Base-by-base conservation (phyloP, 2,113 vertebrate species). In the Esox niger region DNA sequence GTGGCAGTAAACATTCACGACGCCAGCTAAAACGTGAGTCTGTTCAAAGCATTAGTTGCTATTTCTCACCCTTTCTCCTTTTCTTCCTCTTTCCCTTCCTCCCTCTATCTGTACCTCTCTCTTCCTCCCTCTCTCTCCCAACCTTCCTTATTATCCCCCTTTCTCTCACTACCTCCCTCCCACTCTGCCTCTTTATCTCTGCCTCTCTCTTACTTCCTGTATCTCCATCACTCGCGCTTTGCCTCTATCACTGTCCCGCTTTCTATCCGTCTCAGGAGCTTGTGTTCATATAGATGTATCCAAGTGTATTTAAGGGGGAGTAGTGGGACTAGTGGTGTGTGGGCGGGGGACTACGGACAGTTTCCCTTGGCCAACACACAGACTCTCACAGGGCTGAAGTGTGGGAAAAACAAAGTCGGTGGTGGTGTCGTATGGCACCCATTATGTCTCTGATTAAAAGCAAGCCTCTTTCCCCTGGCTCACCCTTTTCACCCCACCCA, bases 401-500 rank as follows among this genome's bases (percentile, higher is more conserved):
- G 33, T 58, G 73, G 76, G 75, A 79, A 86, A 83, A 83, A 84
- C 71, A 70, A 77, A 85, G 82, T 56, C 65, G 74, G 70, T 64
- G 74, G 70, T 2, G 27, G 77, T 70, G 64, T 71, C 71, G 68
- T 90, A 86, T 95, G 93, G 89, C 86, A 91, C 82, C 21, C 66
- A 93, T 94, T 94, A 94, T 88, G 84, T 87, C 76, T 74, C 63
- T 94, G 94, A 95, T 95, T 91, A 94, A 94, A 95, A 93, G 83
- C 54, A 20, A 91, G 71, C 89, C 86, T 88, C 84, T 87, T 78
- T 86, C 74, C 73, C 85, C 69, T 20, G 20, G 67, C 74, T 29
- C 25, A 21, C 29, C 66, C 63, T 62, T 76, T 13, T 55, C 46
- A 68, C 38, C 61, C 60, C 59, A 29, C 52, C 27, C n/a, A 56